Percentiles rank a stretch among this genome's conserved stretches.
These are phyloP conservation scores for Pseudotriccus pelzelni DNA, from an alignment of 2,797 vertebrate species.

Conservation along the genomic window DNA sequence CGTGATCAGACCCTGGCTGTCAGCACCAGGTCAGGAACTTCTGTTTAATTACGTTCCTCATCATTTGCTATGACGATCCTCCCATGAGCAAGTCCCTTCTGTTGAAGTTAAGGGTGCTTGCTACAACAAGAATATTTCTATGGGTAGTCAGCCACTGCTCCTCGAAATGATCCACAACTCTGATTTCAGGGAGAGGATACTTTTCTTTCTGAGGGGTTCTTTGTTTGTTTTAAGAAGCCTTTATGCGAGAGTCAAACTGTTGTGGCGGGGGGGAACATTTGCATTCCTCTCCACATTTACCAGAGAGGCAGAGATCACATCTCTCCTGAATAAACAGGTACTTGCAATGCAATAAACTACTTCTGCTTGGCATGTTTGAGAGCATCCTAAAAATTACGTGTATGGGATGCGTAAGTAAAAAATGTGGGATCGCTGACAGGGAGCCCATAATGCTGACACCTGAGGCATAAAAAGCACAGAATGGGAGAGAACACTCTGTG, in stretches of 20 bases:
- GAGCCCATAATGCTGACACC: background rate
- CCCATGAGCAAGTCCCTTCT: background rate
- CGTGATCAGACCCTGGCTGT: background rate
- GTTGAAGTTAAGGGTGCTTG: background rate
- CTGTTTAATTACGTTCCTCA: background rate
- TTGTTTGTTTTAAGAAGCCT: background rate
- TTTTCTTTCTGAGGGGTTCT: background rate
- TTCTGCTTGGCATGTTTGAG: background rate
- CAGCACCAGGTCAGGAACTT: background rate
- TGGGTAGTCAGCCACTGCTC: background rate
- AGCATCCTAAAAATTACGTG: background rate
- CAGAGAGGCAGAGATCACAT: background rate
- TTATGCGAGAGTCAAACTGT: background rate
- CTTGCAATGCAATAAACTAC: background rate
- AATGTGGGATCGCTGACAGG: background rate
- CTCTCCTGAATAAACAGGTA: slow-evolving; percentile 4
- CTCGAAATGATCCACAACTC: background rate
- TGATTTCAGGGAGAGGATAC: background rate
- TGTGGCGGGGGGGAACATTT: background rate
- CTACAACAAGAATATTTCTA: background rate
- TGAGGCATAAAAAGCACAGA: background rate
- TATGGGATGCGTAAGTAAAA: background rate
- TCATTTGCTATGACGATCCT: background rate
- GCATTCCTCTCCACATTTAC: background rate
- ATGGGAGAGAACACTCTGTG: background rate